Evolutionary conservation across 2,113 vertebrate genomes (phyloP), one percentile per base, ranked within the genome.

Genomic region (Elephantulus edwardii): DNA sequence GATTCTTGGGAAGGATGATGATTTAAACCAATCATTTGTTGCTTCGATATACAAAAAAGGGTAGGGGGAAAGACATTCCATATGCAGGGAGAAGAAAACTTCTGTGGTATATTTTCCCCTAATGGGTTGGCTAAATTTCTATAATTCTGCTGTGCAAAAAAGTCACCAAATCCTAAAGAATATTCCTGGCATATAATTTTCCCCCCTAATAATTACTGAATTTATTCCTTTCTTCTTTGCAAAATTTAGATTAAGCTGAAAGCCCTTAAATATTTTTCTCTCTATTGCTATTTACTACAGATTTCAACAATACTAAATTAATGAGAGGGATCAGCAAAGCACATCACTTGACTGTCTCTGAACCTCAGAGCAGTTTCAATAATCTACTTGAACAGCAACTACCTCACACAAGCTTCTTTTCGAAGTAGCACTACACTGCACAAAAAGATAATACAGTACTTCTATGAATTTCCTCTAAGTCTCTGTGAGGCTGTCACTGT

Each of bases 221-320:
- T 89, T 91, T 92, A 70, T 92, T 91, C 54, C 81, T 72, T 91
- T 56, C 22, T 86, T 82, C 48, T 54, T 88, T 89, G 54, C 77
- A 74, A 93, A 91, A 90, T 82, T 75, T 52, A 83, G 79, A 88
- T n/a, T n/a, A 74, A 54, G 56, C 50, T 83, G 83, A 89, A 92
- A 84, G 70, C 14, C n/a, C 40, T 85, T 78, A 77, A 58, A 68
- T 68, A 26, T 82, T 92, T 91, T 93, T 75, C 78, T 95, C 78
- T 30, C 48, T 70, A 38, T 89, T 74, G 50, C 71, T 82, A 64
- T 79, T 68, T 92, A 50, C 22, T 68, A 54, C 38, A 81, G 71
- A 86, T 71, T 66, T 70, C 70, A 72, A 83, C 89, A 90, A 3
- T 58, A 52, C 13, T 62, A 60, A 83, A 35, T n/a, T n/a, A 50